phyloP scores from a whole-genome alignment of 2,888 invertebrate species.

The Athalia cordata region DNA sequence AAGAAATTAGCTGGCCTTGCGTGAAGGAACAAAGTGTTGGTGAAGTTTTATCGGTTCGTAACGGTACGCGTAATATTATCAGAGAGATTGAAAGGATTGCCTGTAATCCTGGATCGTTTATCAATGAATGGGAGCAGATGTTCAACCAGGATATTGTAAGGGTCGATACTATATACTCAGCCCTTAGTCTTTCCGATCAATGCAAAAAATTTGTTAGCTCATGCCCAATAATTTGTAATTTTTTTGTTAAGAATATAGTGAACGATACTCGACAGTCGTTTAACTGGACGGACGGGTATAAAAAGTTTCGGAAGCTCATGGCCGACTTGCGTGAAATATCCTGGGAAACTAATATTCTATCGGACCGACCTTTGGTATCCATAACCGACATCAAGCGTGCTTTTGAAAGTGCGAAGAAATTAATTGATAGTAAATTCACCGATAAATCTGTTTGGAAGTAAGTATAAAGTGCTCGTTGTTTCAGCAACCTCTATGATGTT shows the following conservation, averaged over 20 bases:
- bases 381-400: conserved; percentile 51
- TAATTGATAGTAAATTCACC: conserved; percentile 49
- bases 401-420: conserved; percentile 49
- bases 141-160: conserved; percentile 21
- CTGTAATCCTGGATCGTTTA: conserved; percentile 72
- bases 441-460: conserved; percentile 49
- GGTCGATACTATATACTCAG: background rate
- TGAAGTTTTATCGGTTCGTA: conserved; percentile 65
- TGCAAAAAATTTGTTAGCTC: too few relatives aligned
- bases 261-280: conserved; percentile 54
- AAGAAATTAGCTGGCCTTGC: conserved; percentile 76
- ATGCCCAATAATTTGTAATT: conserved; percentile 48
- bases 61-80: conserved; percentile 70
- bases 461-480: background rate
- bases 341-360: conserved; percentile 49
- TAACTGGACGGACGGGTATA: conserved; percentile 67
- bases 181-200: background rate
- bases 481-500: too few relatives aligned
- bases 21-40: conserved; percentile 70
- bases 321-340: conserved; percentile 51
- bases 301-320: conserved; percentile 59
- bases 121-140: conserved; percentile 74
- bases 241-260: conserved; percentile 1
- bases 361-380: conserved; percentile 51
- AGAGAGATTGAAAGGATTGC: conserved; percentile 73